A percentile compares a stretch with the other conserved stretches of the same genome.
phyloP scores from a whole-genome alignment of 2,888 invertebrate species.

The Oegoconia quadripuncta region DNA sequence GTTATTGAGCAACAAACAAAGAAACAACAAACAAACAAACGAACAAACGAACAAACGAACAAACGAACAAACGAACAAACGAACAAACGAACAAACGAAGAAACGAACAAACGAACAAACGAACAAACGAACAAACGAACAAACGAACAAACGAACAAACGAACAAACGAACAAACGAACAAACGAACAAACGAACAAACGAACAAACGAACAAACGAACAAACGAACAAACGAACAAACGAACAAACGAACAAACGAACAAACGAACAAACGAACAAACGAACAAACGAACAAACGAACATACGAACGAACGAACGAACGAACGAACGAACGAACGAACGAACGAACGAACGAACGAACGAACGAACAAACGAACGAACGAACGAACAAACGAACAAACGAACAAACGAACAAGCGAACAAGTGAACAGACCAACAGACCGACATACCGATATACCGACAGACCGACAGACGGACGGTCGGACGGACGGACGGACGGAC shows the following conservation, averaged over 20 bases:
- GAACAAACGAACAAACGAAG: too few species aligned
- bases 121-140: neutral
- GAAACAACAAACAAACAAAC: too few species aligned
- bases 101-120: neutral
- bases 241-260: neutral
- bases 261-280: neutral
- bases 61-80: too few species aligned
- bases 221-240: neutral
- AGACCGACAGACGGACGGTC: too few species aligned
- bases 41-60: too few species aligned
- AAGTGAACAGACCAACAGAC: too few species aligned
- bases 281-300: neutral
- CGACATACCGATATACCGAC: too few species aligned
- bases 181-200: neutral
- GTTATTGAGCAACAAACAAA: too few species aligned
- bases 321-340: neutral
- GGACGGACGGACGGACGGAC: too few species aligned
- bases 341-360: neutral
- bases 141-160: neutral
- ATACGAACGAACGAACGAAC: neutral
- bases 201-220: neutral
- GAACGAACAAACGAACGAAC: neutral
- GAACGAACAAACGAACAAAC: neutral
- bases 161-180: neutral
- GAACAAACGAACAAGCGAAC: neutral